A percentile compares a stretch with the other conserved stretches of the same genome.
These are phyloP conservation scores for Chelonus formosanus DNA, from an alignment of 2,888 invertebrate genomes.

Conservation along the genomic window DNA sequence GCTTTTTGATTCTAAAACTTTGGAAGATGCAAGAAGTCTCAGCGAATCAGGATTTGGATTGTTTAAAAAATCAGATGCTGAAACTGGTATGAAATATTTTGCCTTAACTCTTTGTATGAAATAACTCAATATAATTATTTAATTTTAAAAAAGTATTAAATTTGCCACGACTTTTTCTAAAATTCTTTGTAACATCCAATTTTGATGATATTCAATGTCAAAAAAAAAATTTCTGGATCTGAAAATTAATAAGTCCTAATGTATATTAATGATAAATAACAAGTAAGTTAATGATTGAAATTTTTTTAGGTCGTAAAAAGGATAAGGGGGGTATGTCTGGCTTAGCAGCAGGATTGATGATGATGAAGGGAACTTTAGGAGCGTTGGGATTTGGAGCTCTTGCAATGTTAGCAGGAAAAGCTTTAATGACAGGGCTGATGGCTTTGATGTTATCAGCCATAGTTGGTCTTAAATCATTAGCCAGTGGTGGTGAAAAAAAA, in stretches of 20 bases:
- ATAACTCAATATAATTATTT: too few relatives aligned
- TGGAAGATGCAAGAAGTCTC: constrained; percentile 68
- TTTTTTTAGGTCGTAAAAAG: constrained; percentile 57
- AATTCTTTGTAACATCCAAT: too few relatives aligned
- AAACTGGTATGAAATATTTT: constrained; percentile 47
- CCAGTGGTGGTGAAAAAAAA: constrained; percentile 71
- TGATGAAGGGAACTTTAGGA: constrained; percentile 77
- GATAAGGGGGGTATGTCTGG: constrained; percentile 62
- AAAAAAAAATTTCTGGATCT: too few relatives aligned
- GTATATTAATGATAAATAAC: too few relatives aligned
- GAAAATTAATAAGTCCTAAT: not conserved
- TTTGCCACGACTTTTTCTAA: too few relatives aligned
- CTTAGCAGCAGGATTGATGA: constrained; percentile 67
- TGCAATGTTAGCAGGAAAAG: constrained; percentile 83
- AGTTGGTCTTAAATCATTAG: constrained; percentile 77
- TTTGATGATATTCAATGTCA: too few relatives aligned
- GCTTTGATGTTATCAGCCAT: constrained; percentile 81
- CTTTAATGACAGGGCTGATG: constrained; percentile 82
- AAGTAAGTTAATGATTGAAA: too few relatives aligned
- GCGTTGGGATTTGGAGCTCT: constrained; percentile 79
- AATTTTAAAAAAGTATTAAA: too few relatives aligned
- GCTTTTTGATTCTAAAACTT: constrained; percentile 72
- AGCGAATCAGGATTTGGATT: constrained; percentile 57
- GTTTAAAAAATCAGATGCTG: constrained; percentile 45
- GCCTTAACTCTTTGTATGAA: too few relatives aligned